Evolutionary conservation across 2,888 invertebrate species (phyloP).

Genomic region (Catocala nupta): DNA sequence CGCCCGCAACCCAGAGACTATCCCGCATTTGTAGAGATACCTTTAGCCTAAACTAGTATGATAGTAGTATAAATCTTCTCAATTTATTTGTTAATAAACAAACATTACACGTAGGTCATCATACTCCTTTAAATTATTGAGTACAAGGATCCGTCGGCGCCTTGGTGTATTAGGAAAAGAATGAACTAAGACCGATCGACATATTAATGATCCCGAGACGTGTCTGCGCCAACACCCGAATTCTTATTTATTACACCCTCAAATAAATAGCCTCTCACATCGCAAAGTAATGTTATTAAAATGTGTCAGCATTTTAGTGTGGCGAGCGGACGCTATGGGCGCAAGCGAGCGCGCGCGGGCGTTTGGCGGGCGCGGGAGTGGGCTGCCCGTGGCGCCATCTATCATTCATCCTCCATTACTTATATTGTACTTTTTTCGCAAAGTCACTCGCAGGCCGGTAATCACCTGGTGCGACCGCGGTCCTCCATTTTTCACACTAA

Average conservation of each 20-base stretch:
- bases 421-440: slow-evolving; percentile 87
- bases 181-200: slow-evolving; percentile 76
- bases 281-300: slow-evolving; percentile 86
- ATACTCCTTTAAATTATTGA: slow-evolving; percentile 46
- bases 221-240: slow-evolving; percentile 79
- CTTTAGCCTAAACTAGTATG: slow-evolving; percentile 14
- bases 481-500: slow-evolving; percentile 86
- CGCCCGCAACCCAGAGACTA: neutral
- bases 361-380: slow-evolving; percentile 61
- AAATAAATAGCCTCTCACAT: slow-evolving; percentile 84
- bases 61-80: neutral
- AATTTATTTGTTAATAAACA: slow-evolving; percentile 16
- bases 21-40: slow-evolving; percentile 11
- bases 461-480: slow-evolving; percentile 86
- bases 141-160: slow-evolving; percentile 41
- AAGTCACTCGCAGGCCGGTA: slow-evolving; percentile 87
- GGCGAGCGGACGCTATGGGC: slow-evolving; percentile 52
- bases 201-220: slow-evolving; percentile 78
- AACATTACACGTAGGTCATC: slow-evolving; percentile 21
- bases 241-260: slow-evolving; percentile 84
- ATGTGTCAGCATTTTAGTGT: slow-evolving; percentile 85
- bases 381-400: slow-evolving; percentile 76
- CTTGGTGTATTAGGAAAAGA: slow-evolving; percentile 70
- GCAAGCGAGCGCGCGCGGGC: slow-evolving; percentile 58
- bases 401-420: slow-evolving; percentile 88